Percentiles rank a stretch among this genome's conserved stretches.
These are phyloP conservation scores for Diceros bicornis DNA, from an alignment of 2,797 vertebrate genomes.

Conservation along the genomic window DNA sequence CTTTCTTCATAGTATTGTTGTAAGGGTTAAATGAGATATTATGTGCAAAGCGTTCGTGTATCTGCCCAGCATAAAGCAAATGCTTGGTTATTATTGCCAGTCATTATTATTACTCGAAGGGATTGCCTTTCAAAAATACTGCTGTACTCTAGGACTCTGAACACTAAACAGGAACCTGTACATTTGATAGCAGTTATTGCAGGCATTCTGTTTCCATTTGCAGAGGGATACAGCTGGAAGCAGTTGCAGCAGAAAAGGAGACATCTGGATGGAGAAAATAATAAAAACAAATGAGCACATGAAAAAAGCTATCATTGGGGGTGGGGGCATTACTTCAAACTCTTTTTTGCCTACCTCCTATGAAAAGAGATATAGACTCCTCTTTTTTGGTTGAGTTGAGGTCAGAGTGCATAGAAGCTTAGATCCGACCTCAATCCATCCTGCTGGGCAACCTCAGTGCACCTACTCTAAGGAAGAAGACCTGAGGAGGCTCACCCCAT, in stretches of 20 bases:
- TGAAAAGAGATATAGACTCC: background rate
- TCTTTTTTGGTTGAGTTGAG: background rate
- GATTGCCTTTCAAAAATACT: background rate
- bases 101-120: background rate
- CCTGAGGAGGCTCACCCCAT: background rate
- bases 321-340: background rate
- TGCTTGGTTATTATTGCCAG: background rate
- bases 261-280: constrained; percentile 63
- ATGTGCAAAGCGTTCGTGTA: background rate
- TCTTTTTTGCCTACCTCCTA: background rate
- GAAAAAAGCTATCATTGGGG: background rate
- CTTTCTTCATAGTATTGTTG: background rate
- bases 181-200: background rate
- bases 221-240: constrained; percentile 30
- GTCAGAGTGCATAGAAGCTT: background rate
- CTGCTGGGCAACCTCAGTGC: background rate
- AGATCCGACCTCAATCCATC: background rate
- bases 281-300: constrained; percentile 59
- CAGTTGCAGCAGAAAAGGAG: constrained; percentile 38
- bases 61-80: background rate
- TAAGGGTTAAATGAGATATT: background rate
- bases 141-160: background rate
- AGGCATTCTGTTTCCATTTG: background rate
- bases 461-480: background rate
- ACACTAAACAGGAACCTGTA: background rate